Evolutionary conservation across 2,113 vertebrate genomes (phyloP).

Genomic region (Trogon melanurus): DNA sequence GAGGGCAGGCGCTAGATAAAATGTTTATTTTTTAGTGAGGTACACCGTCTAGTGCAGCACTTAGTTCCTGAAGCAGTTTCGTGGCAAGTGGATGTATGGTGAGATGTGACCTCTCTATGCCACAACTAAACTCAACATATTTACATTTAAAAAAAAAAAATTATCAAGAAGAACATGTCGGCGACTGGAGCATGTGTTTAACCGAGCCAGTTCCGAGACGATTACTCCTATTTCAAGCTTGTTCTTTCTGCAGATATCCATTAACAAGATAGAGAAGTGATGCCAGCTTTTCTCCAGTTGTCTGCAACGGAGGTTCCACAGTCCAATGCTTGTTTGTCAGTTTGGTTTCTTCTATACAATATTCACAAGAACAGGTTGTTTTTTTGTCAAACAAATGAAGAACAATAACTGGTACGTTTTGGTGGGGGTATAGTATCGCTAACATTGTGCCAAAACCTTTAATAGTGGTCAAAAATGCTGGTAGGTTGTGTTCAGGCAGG

Average conservation of each 20-base stretch:
- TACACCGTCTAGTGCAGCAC: rapidly evolving
- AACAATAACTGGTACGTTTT: neutral
- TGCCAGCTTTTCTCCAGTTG: neutral
- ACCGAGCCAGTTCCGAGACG: neutral
- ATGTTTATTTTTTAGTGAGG: neutral
- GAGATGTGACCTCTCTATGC: neutral
- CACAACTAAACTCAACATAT: neutral
- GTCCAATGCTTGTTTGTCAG: neutral
- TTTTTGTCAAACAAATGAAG: neutral
- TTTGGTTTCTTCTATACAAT: neutral
- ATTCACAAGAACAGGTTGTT: neutral
- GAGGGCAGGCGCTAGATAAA: neutral
- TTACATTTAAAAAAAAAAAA: neutral
- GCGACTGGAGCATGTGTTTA: neutral
- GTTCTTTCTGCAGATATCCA: neutral
- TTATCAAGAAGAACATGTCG: rapidly evolving
- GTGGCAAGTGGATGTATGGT: neutral
- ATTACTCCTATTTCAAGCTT: neutral
- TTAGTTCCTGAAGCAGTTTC: neutral
- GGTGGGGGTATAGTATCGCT: rapidly evolving
- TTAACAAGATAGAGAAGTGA: neutral
- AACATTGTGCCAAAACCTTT: neutral
- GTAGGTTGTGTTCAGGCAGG: neutral
- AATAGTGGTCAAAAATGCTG: neutral
- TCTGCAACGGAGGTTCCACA: neutral